Conservation (phyloP, 2,113 vertebrate genomes). For the Tupaia tana region DNA sequence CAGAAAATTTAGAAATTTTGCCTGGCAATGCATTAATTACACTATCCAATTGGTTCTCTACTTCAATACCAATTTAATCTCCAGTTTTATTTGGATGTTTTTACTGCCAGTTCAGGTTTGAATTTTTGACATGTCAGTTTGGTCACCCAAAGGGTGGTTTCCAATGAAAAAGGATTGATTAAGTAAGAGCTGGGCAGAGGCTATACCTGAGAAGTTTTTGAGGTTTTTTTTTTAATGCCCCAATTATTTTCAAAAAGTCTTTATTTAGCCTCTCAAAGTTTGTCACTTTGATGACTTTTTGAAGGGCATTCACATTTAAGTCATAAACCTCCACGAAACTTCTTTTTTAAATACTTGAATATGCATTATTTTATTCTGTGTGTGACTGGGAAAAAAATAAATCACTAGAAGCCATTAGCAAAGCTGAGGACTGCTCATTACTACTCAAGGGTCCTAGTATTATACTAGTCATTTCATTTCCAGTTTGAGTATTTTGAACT, state of each 20-base stretch:
- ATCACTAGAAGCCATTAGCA: constrained; percentile 37
- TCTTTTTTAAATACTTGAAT: not conserved
- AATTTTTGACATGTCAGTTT: constrained; percentile 27
- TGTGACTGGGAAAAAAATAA: not conserved
- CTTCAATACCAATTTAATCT: not conserved
- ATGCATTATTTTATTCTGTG: not conserved
- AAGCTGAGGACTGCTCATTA: constrained; percentile 12
- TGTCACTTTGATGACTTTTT: constrained; percentile 42
- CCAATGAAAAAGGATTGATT: constrained; percentile 45
- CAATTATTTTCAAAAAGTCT: not conserved
- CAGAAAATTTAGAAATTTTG: not conserved
- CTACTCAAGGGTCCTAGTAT: not conserved
- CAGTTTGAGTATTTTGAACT: constrained; percentile 47
- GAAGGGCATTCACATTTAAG: constrained; percentile 62
- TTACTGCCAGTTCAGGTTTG: not conserved
- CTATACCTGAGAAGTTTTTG: not conserved
- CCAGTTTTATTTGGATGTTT: not conserved
- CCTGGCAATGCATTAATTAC: not conserved
- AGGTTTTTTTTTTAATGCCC: accelerated
- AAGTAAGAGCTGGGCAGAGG: not conserved
- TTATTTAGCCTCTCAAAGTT: constrained; percentile 47
- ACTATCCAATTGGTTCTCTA: not conserved
- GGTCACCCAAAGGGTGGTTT: constrained; percentile 25
- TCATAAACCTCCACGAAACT: constrained; percentile 39
- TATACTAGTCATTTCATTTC: constrained; percentile 22